Evolutionary conservation across 1,140 invertebrate species (phyloP), one percentile per base, ranked within the genome.

Genomic region (Eulimnadia texana): DNA sequence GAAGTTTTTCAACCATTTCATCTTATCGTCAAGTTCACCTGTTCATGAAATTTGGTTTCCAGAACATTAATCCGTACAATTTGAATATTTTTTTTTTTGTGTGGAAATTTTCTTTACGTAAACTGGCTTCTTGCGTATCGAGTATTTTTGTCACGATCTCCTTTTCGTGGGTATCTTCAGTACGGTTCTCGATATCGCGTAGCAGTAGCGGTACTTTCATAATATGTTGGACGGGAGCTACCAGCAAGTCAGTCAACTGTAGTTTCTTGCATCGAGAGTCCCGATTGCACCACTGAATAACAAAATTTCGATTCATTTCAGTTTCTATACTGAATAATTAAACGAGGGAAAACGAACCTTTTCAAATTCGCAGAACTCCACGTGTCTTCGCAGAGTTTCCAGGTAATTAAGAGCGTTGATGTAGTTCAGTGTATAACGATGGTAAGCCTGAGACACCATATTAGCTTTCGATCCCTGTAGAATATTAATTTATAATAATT

Each of bases 1-100:
- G 73, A 83, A 85, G 68, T 85, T 85, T 65, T 84, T 83, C 53
- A 84, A 69, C 83, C 82, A 85, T 67, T 80, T 80, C 75, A 84
- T 83, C 69, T 83, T 84, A 62, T 84, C 83, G 70, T 84, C 83
- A 50, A 84, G 72, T 64, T 81, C 80, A 61, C 81, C 82, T 84
- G 69, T n/a, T n/a, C 13, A 58, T 23, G 9, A 58, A 42, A 42
- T n/a, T n/a, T n/a, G n/a, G n/a, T n/a, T n/a, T n/a, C n/a, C n/a
- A n/a, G n/a, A n/a, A n/a, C n/a, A n/a, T n/a, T n/a, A n/a, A n/a
- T n/a, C n/a, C n/a, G n/a, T n/a, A n/a, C n/a, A n/a, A n/a, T n/a
- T n/a, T n/a, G n/a, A n/a, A n/a, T n/a, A n/a, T n/a, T n/a, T n/a
- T 16, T 9, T 42, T 9, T 54, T 63, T 52, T n/a, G 3, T 19